These are phyloP conservation scores for Pholis gunnellus DNA, from an alignment of 2,113 vertebrate genomes.

Conservation along the genomic window DNA sequence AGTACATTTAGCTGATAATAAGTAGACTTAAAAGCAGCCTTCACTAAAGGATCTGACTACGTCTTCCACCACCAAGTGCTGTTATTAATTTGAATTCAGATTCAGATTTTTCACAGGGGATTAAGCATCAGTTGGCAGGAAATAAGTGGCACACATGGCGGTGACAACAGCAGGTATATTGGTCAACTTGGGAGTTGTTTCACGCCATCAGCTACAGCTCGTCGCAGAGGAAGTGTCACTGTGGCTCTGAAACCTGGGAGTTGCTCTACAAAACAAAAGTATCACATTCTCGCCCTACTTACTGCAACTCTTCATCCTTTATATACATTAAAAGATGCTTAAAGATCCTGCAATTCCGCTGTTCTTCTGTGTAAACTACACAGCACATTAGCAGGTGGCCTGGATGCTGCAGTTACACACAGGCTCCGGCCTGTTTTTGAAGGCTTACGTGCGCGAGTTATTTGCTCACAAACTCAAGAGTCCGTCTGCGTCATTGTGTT, in stretches of 20 bases:
- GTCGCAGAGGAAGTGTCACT: constrained; percentile 48
- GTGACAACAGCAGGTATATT: constrained; percentile 51
- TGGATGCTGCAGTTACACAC: constrained; percentile 9
- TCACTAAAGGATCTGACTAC: background rate
- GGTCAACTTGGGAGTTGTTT: constrained; percentile 66
- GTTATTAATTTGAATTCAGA: constrained; percentile 28
- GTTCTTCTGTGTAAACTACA: constrained; percentile 45
- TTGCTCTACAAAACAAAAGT: constrained; percentile 69
- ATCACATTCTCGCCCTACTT: constrained; percentile 63
- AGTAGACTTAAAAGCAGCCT: background rate
- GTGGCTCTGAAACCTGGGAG: constrained; percentile 56
- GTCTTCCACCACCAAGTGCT: background rate
- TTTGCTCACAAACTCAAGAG: constrained; percentile 16
- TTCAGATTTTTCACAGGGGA: constrained; percentile 46
- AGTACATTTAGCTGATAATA: background rate
- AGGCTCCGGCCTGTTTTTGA: constrained; percentile 23
- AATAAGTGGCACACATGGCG: constrained; percentile 34
- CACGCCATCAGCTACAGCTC: constrained; percentile 56
- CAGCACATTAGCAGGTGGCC: constrained; percentile 47
- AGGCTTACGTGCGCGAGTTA: background rate
- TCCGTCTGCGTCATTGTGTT: constrained; percentile 27
- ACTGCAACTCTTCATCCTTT: constrained; percentile 60
- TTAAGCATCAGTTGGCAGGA: constrained; percentile 44
- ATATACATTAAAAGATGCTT: constrained; percentile 59
- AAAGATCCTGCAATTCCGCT: constrained; percentile 23